Percentiles rank a stretch among this genome's conserved stretches.
phyloP scores from a whole-genome alignment of 2,888 invertebrate species.

The Melitaea athalia region DNA sequence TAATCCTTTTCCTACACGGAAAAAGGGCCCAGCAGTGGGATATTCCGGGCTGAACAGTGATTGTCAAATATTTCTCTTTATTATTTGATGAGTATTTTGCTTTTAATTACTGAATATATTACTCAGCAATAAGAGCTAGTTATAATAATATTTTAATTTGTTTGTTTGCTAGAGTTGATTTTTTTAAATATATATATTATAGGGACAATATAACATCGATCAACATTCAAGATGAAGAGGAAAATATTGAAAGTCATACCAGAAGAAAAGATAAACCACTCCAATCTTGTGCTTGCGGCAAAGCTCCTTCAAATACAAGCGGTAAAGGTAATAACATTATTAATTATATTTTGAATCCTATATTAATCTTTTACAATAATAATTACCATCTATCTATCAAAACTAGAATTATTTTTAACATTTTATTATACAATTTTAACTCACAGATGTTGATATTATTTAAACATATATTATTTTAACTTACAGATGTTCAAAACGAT shows the following conservation, averaged over 20 bases:
- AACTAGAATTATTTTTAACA: background rate
- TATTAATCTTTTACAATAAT: too few species aligned
- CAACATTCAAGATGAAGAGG: slow-evolving; percentile 47
- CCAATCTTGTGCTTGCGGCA: slow-evolving; percentile 20
- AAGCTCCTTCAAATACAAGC: background rate
- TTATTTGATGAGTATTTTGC: too few species aligned
- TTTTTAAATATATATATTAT: slow-evolving; percentile 18
- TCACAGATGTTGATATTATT: slow-evolving; percentile 24
- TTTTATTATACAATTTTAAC: background rate
- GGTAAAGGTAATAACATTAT: slow-evolving; percentile 18
- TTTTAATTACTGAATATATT: background rate
- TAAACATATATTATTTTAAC: background rate
- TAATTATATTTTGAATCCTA: too few species aligned
- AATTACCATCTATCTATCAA: too few species aligned
- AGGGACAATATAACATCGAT: slow-evolving; percentile 65
- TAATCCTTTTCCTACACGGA: too few species aligned
- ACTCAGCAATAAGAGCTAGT: too few species aligned
- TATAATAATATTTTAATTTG: background rate
- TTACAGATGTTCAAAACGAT: slow-evolving; percentile 22
- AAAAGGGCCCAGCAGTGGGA: too few species aligned
- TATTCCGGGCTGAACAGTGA: too few species aligned
- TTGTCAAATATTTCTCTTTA: too few species aligned
- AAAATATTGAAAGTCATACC: slow-evolving; percentile 10
- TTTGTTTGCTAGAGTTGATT: background rate
- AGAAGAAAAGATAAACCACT: slow-evolving; percentile 17